phyloP scores from a whole-genome alignment of 2,113 vertebrate genomes.

The Hemiprocne comata region DNA sequence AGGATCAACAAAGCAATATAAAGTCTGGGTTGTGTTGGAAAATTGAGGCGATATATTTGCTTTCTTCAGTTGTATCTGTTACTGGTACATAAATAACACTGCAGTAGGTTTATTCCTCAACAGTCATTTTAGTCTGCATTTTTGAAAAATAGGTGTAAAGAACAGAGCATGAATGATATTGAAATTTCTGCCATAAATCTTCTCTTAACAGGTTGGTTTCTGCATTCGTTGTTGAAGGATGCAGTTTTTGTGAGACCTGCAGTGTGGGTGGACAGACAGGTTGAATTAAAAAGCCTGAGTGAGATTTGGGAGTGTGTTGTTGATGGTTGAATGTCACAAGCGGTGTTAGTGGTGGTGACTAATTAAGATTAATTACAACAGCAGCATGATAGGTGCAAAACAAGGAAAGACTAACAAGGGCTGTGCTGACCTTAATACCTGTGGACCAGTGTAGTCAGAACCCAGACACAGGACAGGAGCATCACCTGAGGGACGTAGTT shows the following conservation, averaged over 20 bases:
- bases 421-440: background rate
- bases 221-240: background rate
- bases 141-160: background rate
- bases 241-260: background rate
- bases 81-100: background rate
- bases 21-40: background rate
- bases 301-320: background rate
- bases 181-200: background rate
- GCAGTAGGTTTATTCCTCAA: background rate
- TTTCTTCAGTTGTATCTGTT: background rate
- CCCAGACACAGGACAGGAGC: rapidly evolving
- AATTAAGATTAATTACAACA: slow-evolving; percentile 10
- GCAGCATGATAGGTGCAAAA: background rate
- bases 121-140: background rate
- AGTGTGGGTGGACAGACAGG: slow-evolving; percentile 7
- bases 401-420: background rate
- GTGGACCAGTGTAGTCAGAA: rapidly evolving
- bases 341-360: background rate
- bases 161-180: background rate
- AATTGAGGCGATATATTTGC: background rate
- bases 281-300: background rate
- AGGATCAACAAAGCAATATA: background rate
- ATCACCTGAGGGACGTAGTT: rapidly evolving
- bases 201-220: background rate
- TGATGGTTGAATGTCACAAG: background rate